Base-by-base conservation (phyloP, 2,113 vertebrate genomes). In the Proterorhinus semilunaris region DNA sequence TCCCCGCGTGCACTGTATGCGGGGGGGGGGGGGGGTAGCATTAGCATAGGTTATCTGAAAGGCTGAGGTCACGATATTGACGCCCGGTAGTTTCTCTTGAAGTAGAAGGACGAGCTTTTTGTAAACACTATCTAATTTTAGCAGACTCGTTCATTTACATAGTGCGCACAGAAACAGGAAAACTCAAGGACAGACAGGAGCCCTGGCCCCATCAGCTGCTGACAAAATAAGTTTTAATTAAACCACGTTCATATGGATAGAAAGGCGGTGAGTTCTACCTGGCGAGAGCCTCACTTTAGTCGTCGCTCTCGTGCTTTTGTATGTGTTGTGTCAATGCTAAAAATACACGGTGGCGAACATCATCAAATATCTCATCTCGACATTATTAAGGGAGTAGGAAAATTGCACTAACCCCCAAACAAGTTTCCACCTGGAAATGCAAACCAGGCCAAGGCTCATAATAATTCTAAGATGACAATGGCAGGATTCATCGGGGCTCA, bases 21-120 rank as follows among this genome's bases (percentile, higher is more conserved):
- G 62, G n/a, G 75, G 48, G 50, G 67, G 64, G 15, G 71, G 12
- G n/a, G 50, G 65, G 61, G 11, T 55, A 27, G 7, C 63, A 44
- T 71, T 73, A 15, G 36, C 17, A 7, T 15, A 36, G 10, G 44
- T 66, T 70, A 10, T 27, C 12, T 10, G 43, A 11, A 36, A n/a
- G 47, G 51, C 54, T 68, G 58, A 52, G 50, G n/a, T 53, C 27
- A 45, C 17, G 1, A 36, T 44, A 59, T 27, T 44, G 43, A 71
- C 58, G 12, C 67, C 51, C 6, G 44, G 16, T 2, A n/a, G 15
- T 62, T 15, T 58, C 69, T 52, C 8, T 54, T 45, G 52, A 58
- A 51, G 47, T 9, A 6, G 15, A 61, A 43, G 42, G 42, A 44
- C 58, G 42, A 43, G 58, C 8, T n/a, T 44, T 59, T 8, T 61